These are phyloP conservation scores for Gopherus flavomarginatus DNA, from an alignment of 2,113 vertebrate species.

Conservation along the genomic window DNA sequence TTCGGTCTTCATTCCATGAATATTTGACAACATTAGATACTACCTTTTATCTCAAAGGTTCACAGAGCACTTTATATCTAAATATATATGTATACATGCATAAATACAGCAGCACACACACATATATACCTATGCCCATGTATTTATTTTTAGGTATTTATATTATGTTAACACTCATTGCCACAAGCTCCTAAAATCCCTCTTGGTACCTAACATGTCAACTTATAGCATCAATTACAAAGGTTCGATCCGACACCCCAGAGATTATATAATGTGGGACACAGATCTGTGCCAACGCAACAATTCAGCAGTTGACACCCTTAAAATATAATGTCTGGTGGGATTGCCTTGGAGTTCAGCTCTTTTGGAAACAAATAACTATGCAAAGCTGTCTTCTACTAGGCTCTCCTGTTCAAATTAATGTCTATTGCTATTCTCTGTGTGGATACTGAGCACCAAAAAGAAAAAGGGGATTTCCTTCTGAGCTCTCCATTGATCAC, in stretches of 20 bases:
- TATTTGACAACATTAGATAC: not conserved
- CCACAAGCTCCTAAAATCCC: not conserved
- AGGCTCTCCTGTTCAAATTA: not conserved
- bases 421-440: not conserved
- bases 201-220: not conserved
- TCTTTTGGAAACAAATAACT: not conserved
- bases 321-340: not conserved
- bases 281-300: not conserved
- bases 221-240: not conserved
- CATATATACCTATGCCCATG: not conserved
- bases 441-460: not conserved
- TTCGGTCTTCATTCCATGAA: not conserved
- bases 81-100: not conserved
- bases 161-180: not conserved
- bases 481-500: not conserved
- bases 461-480: not conserved
- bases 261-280: not conserved
- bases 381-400: not conserved
- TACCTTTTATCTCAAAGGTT: not conserved
- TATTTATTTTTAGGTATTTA: not conserved
- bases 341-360: not conserved
- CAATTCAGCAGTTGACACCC: not conserved
- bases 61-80: conserved; percentile 7
- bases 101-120: not conserved
- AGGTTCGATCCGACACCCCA: not conserved